Percentiles rank a stretch among this genome's conserved stretches.
phyloP scores from a whole-genome alignment of 2,888 invertebrate species.

The Platypus cylindrus region DNA sequence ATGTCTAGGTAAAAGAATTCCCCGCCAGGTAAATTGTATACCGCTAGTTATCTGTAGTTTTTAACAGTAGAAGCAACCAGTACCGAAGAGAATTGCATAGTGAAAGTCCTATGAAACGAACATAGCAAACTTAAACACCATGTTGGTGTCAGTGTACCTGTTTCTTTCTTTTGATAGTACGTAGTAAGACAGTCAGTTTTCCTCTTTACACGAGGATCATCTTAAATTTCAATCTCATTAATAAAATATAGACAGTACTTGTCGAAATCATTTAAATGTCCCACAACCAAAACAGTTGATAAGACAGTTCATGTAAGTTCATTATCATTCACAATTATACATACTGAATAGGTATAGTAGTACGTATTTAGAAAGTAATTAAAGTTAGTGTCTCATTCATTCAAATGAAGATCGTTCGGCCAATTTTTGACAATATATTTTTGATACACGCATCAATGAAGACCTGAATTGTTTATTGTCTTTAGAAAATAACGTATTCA shows the following conservation, averaged over 20 bases:
- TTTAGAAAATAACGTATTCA: too few relatives aligned
- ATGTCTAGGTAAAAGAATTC: slow-evolving; percentile 12
- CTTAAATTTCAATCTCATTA: too few relatives aligned
- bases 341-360: too few relatives aligned
- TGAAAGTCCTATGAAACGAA: slow-evolving; percentile 21
- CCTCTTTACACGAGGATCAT: neutral
- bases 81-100: slow-evolving; percentile 22
- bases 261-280: too few relatives aligned
- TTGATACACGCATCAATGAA: too few relatives aligned
- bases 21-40: slow-evolving; percentile 20
- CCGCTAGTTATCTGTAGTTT: slow-evolving; percentile 29
- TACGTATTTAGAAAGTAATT: too few relatives aligned
- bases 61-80: slow-evolving; percentile 27
- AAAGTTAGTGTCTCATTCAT: too few relatives aligned
- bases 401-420: too few relatives aligned
- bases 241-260: too few relatives aligned
- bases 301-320: slow-evolving; percentile 1
- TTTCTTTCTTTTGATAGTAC: slow-evolving; percentile 6
- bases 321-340: too few relatives aligned
- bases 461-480: too few relatives aligned
- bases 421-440: too few relatives aligned
- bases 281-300: neutral
- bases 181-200: slow-evolving; percentile 2
- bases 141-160: slow-evolving; percentile 8
- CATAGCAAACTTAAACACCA: slow-evolving; percentile 4